Percentiles rank a stretch among this genome's conserved stretches.
These are phyloP conservation scores for Melopsittacus undulatus DNA, from an alignment of 2,797 vertebrate genomes.

Conservation along the genomic window DNA sequence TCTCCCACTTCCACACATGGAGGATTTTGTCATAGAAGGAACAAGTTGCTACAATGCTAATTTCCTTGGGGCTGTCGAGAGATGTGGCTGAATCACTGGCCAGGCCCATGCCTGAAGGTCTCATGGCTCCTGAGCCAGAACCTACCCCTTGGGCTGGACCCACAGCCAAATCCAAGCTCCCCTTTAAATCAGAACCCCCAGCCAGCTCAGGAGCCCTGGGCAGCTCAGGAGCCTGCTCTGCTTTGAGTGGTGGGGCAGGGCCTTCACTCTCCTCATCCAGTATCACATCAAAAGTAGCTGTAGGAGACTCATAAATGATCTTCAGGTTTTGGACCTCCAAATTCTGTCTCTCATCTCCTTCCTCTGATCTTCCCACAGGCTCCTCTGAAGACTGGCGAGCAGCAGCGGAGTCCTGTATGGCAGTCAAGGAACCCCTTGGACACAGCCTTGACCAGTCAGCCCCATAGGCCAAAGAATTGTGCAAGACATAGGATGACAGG, in stretches of 20 bases:
- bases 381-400: accelerated
- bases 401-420: not conserved
- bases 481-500: slow-evolving; percentile 83
- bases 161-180: not conserved
- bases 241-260: slow-evolving; percentile 49
- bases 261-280: slow-evolving; percentile 78
- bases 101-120: not conserved
- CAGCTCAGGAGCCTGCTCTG: not conserved
- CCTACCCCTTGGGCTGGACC: not conserved
- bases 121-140: not conserved
- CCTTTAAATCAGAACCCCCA: not conserved
- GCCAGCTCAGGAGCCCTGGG: not conserved
- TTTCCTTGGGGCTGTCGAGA: slow-evolving; percentile 28
- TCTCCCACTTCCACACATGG: slow-evolving; percentile 93
- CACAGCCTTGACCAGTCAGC: slow-evolving; percentile 90
- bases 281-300: slow-evolving; percentile 80
- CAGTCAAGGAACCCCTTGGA: not conserved
- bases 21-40: slow-evolving; percentile 94
- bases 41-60: slow-evolving; percentile 87
- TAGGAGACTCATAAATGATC: slow-evolving; percentile 84
- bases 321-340: slow-evolving; percentile 74
- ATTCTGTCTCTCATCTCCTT: not conserved
- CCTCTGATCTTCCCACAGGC: not conserved
- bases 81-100: not conserved
- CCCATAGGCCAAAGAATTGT: slow-evolving; percentile 92